Evolutionary conservation across 2,113 vertebrate species (phyloP), one percentile per base, ranked within the genome.

Genomic region (Neolamprologus modestus): DNA sequence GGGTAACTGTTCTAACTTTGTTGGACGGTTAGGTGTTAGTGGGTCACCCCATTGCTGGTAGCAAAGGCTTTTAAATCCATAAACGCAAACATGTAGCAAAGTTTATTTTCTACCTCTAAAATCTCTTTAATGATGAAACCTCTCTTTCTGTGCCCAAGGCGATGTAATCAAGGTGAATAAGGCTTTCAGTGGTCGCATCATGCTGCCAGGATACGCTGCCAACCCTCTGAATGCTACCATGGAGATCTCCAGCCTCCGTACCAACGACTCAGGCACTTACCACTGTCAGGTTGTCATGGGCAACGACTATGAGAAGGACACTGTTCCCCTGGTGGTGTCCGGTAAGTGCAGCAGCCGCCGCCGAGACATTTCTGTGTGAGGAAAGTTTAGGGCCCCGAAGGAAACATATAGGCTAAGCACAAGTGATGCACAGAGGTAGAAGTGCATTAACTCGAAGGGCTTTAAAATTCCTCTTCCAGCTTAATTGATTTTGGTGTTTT

Each of bases 251-350:
- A 92, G 95, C 1, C 95, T 98, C 84, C 97, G 97, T 0, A 96
- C 97, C 96, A 98, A 98, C 40, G 98, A 99, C 83, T 96, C 97
- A 0, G 98, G 98, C 83, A 97, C 97, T 11, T 99, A 98, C 91
- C 97, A 96, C 87, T 99, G 98, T 95, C 95, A 98, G 88, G 96
- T 98, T 94, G 97, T 97, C 89, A 93, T 96, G 3, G 98, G 97
- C 54, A 97, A 97, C 53, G 96, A 98, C 1, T 98, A 98, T 2
- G 97, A 99, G 92, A 97, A 98, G 93, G 98, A 98, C 89, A 95
- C 97, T 52, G 95, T 99, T 91, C 96, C 97, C 3, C 94, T 99
- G 94, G 97, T 98, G 93, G 98, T 99, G 92, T 98, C 96, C 4
- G 98, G 98, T 99, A 92, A 97, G 98, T 93, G 76, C 84, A 79